phyloP scores from a whole-genome alignment of 2,113 vertebrate genomes.

The Lamprologus lemairii region DNA sequence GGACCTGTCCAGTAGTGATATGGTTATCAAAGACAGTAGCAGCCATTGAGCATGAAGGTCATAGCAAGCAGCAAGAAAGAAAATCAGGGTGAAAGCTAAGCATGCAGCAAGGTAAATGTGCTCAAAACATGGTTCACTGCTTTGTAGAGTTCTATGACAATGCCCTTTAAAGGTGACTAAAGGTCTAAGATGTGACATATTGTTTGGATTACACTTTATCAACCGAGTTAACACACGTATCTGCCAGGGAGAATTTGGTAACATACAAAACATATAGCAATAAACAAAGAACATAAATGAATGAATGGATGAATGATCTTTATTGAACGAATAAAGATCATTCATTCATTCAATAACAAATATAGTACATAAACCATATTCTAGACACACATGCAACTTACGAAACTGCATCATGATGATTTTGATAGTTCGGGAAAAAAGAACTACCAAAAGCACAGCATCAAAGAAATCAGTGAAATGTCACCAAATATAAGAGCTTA shows the following conservation, averaged over 20 bases:
- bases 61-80: background rate
- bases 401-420: background rate
- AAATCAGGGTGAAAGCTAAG: background rate
- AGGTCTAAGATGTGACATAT: background rate
- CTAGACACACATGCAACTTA: background rate
- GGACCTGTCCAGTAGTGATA: background rate
- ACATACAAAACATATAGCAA: background rate
- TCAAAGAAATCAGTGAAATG: background rate
- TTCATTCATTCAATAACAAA: background rate
- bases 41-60: background rate
- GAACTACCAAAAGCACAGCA: background rate
- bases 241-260: background rate
- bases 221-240: background rate
- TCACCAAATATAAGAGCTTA: background rate
- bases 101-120: background rate
- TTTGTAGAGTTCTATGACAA: background rate
- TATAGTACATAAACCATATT: background rate
- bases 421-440: background rate
- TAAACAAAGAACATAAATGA: background rate
- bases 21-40: background rate
- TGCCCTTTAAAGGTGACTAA: background rate
- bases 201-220: background rate
- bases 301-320: background rate
- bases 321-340: background rate
- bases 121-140: background rate